Evolutionary conservation across 2,113 vertebrate genomes (phyloP), one percentile per base, ranked within the genome.

Genomic region (Malaclemys terrapin): DNA sequence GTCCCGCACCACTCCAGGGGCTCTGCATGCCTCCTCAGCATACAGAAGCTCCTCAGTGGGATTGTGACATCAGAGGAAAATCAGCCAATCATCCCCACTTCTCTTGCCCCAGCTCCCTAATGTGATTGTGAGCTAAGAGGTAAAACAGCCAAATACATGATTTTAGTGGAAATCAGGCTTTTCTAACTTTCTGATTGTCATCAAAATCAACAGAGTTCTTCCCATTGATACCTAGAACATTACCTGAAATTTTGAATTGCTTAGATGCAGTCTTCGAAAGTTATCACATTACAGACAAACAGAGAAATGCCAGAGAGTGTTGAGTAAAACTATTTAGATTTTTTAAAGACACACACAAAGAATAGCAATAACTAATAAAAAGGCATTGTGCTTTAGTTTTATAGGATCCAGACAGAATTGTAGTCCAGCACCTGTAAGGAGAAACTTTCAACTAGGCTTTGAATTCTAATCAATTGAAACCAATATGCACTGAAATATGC

Each of bases 381-480:
- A 76, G 9, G 4, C 5, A 24, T 13, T 5, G 38, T 49, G 65
- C 45, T 90, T 35, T 62, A 89, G 49, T 53, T 84, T 82, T 65
- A 57, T 0, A 92, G 35, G 5, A 82, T 19, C 31, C 49, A 78
- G 10, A 35, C 14, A 75, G 8, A 80, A 49, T 0, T 9, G 85
- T 76, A 76, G n/a, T 69, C 65, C 35, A 69, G 35, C 35, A 69
- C 35, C 65, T 8, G 35, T n/a, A 69, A 38, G 65, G 35, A 69
- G 16, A 69, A n/a, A 69, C 83, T 83, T 5, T 54, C 59, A 85
- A 50, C 1, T 50, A 81, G 50, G 0, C 5, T 19, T 85, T 14
- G 10, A 24, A 57, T 7, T 75, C 49, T 54, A 90, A 76, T 76
- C 11, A 93, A 87, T 52, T 20, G 85, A 49, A 90, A n/a, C 19